Conservation (phyloP, 2,888 invertebrate genomes). For the Erannis defoliaria region DNA sequence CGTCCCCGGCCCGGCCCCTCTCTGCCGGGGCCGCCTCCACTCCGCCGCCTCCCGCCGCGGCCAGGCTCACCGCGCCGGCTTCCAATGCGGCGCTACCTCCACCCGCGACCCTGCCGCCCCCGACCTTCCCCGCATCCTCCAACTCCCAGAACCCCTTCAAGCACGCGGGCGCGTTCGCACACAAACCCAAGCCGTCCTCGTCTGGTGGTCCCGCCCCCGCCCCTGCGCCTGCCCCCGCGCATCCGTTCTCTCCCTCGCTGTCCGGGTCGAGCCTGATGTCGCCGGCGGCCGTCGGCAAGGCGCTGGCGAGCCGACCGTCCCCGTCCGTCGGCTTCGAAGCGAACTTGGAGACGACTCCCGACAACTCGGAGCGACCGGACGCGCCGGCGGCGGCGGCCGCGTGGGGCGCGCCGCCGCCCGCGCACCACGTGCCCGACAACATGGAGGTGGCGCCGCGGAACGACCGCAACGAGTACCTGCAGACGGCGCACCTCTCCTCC, state of each 20-base stretch:
- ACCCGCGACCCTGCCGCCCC: conserved; percentile 52
- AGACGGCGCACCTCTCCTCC: conserved; percentile 91
- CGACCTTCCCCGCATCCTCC: conserved; percentile 58
- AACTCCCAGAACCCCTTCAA: conserved; percentile 77
- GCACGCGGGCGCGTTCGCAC: conserved; percentile 78
- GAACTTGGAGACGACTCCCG: conserved; percentile 89
- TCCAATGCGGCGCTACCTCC: conserved; percentile 36
- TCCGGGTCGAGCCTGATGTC: not conserved
- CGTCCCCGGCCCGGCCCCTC: conserved; percentile 25
- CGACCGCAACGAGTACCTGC: conserved; percentile 92
- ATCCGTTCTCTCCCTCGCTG: conserved; percentile 62
- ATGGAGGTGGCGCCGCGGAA: conserved; percentile 88
- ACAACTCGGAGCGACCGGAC: conserved; percentile 90
- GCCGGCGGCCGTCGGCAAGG: conserved; percentile 1
- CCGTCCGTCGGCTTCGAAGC: conserved; percentile 76
- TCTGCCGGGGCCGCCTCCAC: conserved; percentile 20
- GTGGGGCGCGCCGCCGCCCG: conserved; percentile 58
- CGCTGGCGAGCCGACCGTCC: conserved; percentile 61
- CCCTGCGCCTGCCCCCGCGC: conserved; percentile 57
- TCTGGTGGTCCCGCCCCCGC: conserved; percentile 38
- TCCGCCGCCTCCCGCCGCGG: conserved; percentile 21
- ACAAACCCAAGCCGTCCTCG: conserved; percentile 70
- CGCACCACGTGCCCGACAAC: conserved; percentile 81
- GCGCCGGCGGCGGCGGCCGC: conserved; percentile 62
- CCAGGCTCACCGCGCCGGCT: conserved; percentile 3